phyloP scores from a whole-genome alignment of 1,140 invertebrate genomes.

The Stegodyphus dumicola region DNA sequence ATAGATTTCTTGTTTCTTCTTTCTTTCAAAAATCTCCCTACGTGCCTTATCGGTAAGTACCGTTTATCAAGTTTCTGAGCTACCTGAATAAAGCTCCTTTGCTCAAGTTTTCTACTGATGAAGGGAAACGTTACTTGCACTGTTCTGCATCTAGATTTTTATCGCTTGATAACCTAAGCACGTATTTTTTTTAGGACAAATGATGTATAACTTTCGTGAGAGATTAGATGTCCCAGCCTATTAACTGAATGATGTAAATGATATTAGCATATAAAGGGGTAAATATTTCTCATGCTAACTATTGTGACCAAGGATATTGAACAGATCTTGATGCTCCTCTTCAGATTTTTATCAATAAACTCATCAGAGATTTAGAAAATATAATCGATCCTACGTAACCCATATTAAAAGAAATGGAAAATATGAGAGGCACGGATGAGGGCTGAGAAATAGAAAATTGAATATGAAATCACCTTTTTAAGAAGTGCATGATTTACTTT shows the following conservation, averaged over 20 bases:
- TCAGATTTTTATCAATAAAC: too few species aligned
- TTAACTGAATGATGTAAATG: background rate
- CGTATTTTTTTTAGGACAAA: background rate
- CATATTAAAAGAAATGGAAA: too few species aligned
- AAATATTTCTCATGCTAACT: too few species aligned
- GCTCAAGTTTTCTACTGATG: background rate
- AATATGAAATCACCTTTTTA: too few species aligned
- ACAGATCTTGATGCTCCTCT: too few species aligned
- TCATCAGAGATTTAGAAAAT: too few species aligned
- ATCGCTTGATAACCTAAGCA: background rate
- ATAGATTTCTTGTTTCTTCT: conserved; percentile 8
- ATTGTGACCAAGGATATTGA: too few species aligned
- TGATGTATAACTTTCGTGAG: background rate
- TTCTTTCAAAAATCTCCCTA: conserved; percentile 1
- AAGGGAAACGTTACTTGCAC: background rate
- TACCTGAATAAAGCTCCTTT: conserved; percentile 3
- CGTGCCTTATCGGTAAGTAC: conserved; percentile 6
- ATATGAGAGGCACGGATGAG: too few species aligned
- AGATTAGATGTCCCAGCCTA: too few species aligned
- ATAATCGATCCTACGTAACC: too few species aligned
- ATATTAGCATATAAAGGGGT: background rate
- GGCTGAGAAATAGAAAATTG: too few species aligned
- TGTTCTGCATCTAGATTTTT: background rate
- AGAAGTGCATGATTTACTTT: too few species aligned
- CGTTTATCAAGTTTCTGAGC: conserved; percentile 8